Evolutionary conservation across 2,797 vertebrate species (phyloP).

Genomic region (Carduelis carduelis): DNA sequence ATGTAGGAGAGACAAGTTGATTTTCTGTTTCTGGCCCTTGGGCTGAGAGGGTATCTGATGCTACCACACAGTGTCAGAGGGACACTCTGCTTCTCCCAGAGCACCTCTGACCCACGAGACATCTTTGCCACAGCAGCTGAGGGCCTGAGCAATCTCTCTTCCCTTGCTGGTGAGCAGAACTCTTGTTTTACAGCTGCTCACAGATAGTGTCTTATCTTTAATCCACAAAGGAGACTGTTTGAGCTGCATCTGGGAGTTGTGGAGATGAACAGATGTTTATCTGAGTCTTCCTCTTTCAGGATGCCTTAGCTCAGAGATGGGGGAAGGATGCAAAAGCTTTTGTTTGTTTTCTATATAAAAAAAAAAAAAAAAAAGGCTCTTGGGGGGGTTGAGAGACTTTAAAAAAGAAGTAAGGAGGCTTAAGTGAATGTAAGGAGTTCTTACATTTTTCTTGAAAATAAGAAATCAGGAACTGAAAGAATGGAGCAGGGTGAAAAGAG

Average conservation of each 20-base stretch:
- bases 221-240: neutral
- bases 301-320: neutral
- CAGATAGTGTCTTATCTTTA: constrained; percentile 1
- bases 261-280: constrained; percentile 17
- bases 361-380: neutral
- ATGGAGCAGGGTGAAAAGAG: neutral
- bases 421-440: neutral
- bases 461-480: neutral
- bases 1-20: accelerated
- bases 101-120: neutral
- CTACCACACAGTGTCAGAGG: neutral
- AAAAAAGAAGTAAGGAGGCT: neutral
- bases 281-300: neutral
- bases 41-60: neutral
- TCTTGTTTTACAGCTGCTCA: neutral
- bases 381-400: neutral
- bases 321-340: neutral
- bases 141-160: neutral
- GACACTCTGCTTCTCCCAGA: neutral
- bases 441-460: neutral
- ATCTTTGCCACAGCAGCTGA: neutral
- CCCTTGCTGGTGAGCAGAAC: neutral
- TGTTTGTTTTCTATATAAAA: neutral
- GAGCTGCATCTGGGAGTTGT: neutral
- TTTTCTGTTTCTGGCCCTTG: neutral